These are phyloP conservation scores for Nephrocerus scutellatus DNA, from an alignment of 2,888 invertebrate genomes.

Conservation along the genomic window DNA sequence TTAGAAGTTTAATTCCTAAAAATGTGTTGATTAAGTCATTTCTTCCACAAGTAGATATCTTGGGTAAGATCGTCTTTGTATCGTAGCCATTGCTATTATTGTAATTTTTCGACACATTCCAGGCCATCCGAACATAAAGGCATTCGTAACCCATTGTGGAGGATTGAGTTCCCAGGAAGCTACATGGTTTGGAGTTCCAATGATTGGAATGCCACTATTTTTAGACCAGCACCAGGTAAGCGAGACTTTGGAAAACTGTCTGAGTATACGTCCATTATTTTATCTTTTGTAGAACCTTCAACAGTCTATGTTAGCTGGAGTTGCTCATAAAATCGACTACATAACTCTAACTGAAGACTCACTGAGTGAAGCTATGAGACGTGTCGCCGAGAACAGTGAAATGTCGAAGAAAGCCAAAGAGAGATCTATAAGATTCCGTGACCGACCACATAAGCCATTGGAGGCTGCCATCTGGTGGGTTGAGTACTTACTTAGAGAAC, in stretches of 20 bases:
- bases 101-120: constrained; percentile 2
- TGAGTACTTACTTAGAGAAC: constrained; percentile 53
- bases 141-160: constrained; percentile 37
- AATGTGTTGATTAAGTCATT: constrained; percentile 23
- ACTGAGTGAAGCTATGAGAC: constrained; percentile 17
- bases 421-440: constrained; percentile 47
- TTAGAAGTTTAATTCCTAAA: constrained; percentile 23
- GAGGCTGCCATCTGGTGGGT: constrained; percentile 56
- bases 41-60: constrained; percentile 29
- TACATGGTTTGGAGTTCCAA: constrained; percentile 35
- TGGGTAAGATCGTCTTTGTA: constrained; percentile 23
- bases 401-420: constrained; percentile 32
- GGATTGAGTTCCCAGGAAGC: constrained; percentile 38
- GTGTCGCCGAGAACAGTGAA: constrained; percentile 19
- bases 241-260: neutral
- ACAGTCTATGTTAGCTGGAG: constrained; percentile 18
- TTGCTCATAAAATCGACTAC: constrained; percentile 23
- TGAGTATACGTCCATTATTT: neutral
- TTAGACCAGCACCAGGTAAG: constrained; percentile 34
- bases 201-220: constrained; percentile 35
- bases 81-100: neutral
- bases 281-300: constrained; percentile 14
- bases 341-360: constrained; percentile 19
- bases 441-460: constrained; percentile 51
- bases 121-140: constrained; percentile 32